Evolutionary conservation across 2,113 vertebrate species (phyloP), one percentile per base, ranked within the genome.

Genomic region (Phalacrocorax aristotelis): DNA sequence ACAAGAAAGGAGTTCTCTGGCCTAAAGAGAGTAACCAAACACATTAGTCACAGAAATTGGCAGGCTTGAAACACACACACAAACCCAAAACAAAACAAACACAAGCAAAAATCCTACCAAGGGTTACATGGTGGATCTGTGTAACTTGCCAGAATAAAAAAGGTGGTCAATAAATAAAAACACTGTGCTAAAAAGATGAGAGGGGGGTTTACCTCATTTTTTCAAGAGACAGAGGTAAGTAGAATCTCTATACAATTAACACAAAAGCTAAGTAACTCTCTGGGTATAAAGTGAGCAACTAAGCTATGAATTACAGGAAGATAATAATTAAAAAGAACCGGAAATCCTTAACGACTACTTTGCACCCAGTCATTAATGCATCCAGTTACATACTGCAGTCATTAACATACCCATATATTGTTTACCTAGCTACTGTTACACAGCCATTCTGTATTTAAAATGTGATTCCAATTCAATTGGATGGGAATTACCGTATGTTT

Each of bases 371-470:
- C 74, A 87, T 90, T 87, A 87, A 87, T 52, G 48, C 64, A 61
- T 46, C 36, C 65, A 29, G 69, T 60, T 91, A 69, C 61, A 85
- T 12, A 32, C 34, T 83, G 54, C 85, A 54, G 44, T 60, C 76
- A 89, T 72, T 85, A 93, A 68, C 74, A 44, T 49, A 49, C 26
- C 17, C 58, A 78, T 72, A 82, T 82, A 54, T 91, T 88, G 70
- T 58, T 88, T 93, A 93, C 79, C 80, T 83, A n/a, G 48, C 60
- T 60, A 38, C 49, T 68, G 40, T 58, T 76, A 15, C 8, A 72
- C 44, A 85, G 87, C 70, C 52, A 62, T 82, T 84, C 69, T 54
- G 42, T 84, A 38, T 81, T 94, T 81, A 93, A 88, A 93, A 82
- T 51, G 83, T 49, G 49, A 77, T 85, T 81, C 49, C 58, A 77